phyloP scores from a whole-genome alignment of 2,888 invertebrate species.

The Dasysyrphus albostriatus region DNA sequence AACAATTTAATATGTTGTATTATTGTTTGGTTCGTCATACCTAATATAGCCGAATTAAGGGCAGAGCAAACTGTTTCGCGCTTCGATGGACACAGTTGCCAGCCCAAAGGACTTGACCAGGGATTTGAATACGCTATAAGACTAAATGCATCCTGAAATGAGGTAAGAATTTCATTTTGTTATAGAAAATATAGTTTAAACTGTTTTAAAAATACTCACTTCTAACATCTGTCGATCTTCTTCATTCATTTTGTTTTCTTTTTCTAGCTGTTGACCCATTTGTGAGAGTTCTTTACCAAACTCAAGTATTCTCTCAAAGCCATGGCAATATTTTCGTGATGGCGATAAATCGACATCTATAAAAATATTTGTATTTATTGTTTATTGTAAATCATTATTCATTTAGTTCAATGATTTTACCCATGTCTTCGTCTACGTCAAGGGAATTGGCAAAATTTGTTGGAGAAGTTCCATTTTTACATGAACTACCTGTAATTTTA shows the following conservation, averaged over 20 bases:
- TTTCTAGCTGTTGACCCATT: slow-evolving; percentile 93
- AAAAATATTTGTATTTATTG: not conserved
- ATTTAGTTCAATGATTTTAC: slow-evolving; percentile 84
- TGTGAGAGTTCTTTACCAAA: slow-evolving; percentile 97
- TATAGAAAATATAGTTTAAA: not conserved
- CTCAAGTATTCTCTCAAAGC: slow-evolving; percentile 96
- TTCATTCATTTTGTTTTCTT: slow-evolving; percentile 91
- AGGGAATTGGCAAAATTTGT: slow-evolving; percentile 85
- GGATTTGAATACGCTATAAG: slow-evolving; percentile 98
- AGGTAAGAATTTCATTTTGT: slow-evolving; percentile 10
- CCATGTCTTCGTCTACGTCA: slow-evolving; percentile 89
- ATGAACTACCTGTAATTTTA: slow-evolving; percentile 80
- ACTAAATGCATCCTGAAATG: slow-evolving; percentile 96
- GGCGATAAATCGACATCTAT: slow-evolving; percentile 83
- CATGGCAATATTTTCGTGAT: slow-evolving; percentile 84
- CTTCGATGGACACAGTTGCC: slow-evolving; percentile 97
- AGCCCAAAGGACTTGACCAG: slow-evolving; percentile 98
- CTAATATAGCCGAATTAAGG: slow-evolving; percentile 98
- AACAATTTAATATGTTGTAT: not conserved
- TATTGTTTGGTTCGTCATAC: slow-evolving; percentile 84
- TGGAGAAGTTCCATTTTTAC: slow-evolving; percentile 81
- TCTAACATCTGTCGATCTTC: slow-evolving; percentile 95
- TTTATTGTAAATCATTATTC: not conserved
- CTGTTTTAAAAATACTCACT: slow-evolving; percentile 84
- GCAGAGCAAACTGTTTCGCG: slow-evolving; percentile 97